These are phyloP conservation scores for Rotaria magnacalcarata DNA, from an alignment of 2,888 invertebrate species.

Conservation along the genomic window DNA sequence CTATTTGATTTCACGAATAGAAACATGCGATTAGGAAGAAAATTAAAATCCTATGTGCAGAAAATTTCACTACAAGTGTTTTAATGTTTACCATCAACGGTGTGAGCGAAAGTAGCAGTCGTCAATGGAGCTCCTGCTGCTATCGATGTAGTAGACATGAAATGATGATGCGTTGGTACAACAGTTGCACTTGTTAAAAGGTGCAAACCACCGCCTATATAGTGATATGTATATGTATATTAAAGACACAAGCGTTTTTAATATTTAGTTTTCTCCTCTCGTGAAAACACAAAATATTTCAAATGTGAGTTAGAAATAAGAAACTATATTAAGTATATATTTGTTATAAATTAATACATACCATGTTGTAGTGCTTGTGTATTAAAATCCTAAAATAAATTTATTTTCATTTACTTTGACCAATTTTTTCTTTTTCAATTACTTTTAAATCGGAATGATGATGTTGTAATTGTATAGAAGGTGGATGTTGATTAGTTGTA, in stretches of 20 bases:
- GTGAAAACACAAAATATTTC: not conserved
- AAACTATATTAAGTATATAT: not conserved
- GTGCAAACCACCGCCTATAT: not conserved
- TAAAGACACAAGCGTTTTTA: not conserved
- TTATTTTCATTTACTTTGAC: not conserved
- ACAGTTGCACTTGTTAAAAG: not conserved
- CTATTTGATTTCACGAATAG: too few relatives aligned
- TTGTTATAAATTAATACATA: not conserved
- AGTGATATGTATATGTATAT: not conserved
- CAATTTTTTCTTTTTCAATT: not conserved
- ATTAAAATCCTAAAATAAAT: not conserved
- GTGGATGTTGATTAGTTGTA: not conserved
- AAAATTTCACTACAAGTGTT: not conserved
- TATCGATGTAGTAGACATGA: not conserved
- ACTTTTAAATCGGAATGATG: not conserved
- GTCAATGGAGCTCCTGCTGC: not conserved
- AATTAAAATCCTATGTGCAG: not conserved
- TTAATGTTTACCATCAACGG: not conserved
- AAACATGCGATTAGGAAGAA: not conserved
- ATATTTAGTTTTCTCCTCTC: not conserved
- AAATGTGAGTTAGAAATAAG: not conserved
- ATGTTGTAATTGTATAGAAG: not conserved
- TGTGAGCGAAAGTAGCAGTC: not conserved
- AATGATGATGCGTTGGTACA: slow-evolving; percentile 15
- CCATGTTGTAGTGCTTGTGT: not conserved